Evolutionary conservation across 2,113 vertebrate species (phyloP), one percentile per base, ranked within the genome.

Genomic region (Zootoca vivipara): DNA sequence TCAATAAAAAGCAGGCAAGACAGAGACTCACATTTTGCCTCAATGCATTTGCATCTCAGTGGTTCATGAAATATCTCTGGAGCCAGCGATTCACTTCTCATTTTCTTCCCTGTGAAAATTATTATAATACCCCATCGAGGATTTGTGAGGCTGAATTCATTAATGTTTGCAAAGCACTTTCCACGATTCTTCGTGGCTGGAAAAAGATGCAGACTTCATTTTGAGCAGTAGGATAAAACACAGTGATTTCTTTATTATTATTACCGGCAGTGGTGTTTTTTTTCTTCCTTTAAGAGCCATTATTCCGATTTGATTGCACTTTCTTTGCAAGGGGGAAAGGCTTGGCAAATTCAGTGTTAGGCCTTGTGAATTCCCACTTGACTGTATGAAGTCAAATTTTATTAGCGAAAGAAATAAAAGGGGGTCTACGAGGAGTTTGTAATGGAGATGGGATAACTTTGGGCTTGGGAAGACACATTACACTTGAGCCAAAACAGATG

Each of bases 261-360:
- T 77, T 38, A 38, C 46, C 10, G 46, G 46, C 10, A 2, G 2
- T 52, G 46, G 12, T 12, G 46, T 52, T 52, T 46, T 46, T n/a
- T n/a, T 7, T 83, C 40, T 85, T 82, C 7, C 46, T 86, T 65
- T 65, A 75, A 87, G 89, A 87, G 5, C 1, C 22, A 46, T 81
- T 87, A 78, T n/a, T 35, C 7, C 87, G 9, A 28, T 87, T 92
- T 89, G 85, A 58, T 2, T 87, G 70, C 42, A 86, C 2, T 86
- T 88, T 90, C 78, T 12, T 77, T 9, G 26, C 24, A 5, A 20
- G 24, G n/a, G 10, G 15, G 22, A 22, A 30, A 13, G 24, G 26
- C 3, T 2, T 13, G 81, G 7, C 2, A 82, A 8, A 22, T 89
- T 87, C 56, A 35, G 1, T 83, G 46, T 8, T 81, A 80, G 38